Evolutionary conservation across 1,140 invertebrate species (phyloP), one percentile per base, ranked within the genome.

Genomic region (Sitodiplosis mosellana): DNA sequence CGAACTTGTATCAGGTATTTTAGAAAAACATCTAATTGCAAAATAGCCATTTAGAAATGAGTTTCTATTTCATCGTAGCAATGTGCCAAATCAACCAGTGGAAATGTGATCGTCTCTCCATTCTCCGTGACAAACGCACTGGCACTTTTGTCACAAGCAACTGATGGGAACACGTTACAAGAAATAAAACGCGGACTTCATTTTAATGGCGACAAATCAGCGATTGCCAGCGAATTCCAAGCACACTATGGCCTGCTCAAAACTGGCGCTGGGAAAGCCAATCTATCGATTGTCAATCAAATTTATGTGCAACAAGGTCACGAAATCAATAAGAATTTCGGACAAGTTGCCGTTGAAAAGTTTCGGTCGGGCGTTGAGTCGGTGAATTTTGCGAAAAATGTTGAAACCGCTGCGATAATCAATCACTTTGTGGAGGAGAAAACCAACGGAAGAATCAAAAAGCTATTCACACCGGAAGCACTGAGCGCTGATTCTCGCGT

Each of bases 401-500:
- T 48, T 2, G 48, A 52, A 45, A 57, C 73, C 1, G 59, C 66
- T 4, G 45, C 55, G 6, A 53, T 33, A 0, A 76, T 81, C 27
- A 81, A 81, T 51, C 27, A 52, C 2, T 80, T 74, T 73, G 74
- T 77, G 15, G 62, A 67, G 45, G 49, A 69, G n/a, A 53, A 69
- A 36, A 81, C 79, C 0, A 64, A 71, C 33, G 56, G 70, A 34
- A 69, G 71, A 50, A 80, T 81, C 20, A 68, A 66, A 43, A 53
- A 78, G 51, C 55, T 81, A 1, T 51, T 80, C 14, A 15, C 55
- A 1, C 8, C 60, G 22, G 61, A 47, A 43, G 54, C 53, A 1
- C 42, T 72, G 1, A 41, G 50, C 45, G 10, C 12, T 0, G 20
- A 54, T 2, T 67, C 66, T 53, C 62, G 42, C 18, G 48, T 80